Base-by-base conservation (phyloP, 2,797 vertebrate species). In the Taenioides sp. region DNA sequence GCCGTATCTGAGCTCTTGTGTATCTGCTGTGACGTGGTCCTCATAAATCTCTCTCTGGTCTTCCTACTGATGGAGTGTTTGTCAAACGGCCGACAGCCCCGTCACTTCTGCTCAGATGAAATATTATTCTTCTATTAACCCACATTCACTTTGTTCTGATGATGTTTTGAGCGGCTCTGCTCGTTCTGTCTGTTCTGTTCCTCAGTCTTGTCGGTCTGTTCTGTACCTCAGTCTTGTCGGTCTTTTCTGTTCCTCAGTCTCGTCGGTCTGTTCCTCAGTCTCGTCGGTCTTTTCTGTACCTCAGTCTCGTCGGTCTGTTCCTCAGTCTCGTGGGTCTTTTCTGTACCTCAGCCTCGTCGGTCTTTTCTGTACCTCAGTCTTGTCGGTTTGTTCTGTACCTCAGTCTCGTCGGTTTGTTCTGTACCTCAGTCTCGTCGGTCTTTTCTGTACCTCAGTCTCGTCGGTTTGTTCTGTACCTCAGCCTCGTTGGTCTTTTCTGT, bases 31-130 rank as follows among this genome's bases (percentile, higher is more conserved):
- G 92, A 92, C 76, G 92, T 90, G 89, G 90, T 88, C 90, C 52
- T 22, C 60, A 70, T 85, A 94, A 94, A 94, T 95, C 92, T 94
- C 79, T 76, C 60, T 91, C 82, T 80, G 84, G 78, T 90, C 88
- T 73, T 87, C 91, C 89, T 87, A 86, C 86, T 82, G 91, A 84
- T 77, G 63, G 72, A 47, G 80, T 86, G 80, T 87, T 80, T 76
- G 81, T 77, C 77, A 74, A 85, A 55, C 34, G 58, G 76, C 75
- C 79, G 70, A 75, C 71, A 71, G 69, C 71, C 28, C 65, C 65
- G 72, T 77, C 67, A 74, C 58, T 67, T 65, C 69, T 27, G 25
- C 74, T 50, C 63, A 7, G 67, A 73, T 77, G 72, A 72, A 77
- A 79, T 65, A 71, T 73, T 65, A 68, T 57, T 72, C 50, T 80